A percentile compares a stretch with the other conserved stretches of the same genome.
Conservation (phyloP, 2,888 invertebrate genomes). For the Acrobasis consociella region DNA sequence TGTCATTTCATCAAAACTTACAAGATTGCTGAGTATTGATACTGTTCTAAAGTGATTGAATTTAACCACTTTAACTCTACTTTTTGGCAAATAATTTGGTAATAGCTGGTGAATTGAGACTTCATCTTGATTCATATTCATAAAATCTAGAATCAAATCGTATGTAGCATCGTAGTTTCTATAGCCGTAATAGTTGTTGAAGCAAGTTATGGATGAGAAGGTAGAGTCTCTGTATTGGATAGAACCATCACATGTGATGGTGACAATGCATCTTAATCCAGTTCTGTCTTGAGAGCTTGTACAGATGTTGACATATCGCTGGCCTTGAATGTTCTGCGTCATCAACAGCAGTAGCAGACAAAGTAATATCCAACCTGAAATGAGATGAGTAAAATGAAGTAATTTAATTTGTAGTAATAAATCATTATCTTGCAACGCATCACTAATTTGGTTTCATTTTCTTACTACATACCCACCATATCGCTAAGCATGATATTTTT, state of each 20-base stretch:
- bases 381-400: no score
- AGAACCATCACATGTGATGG: background rate
- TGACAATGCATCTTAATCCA: background rate
- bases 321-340: background rate
- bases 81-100: background rate
- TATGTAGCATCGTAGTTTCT: background rate
- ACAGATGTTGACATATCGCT: background rate
- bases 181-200: conserved; percentile 3
- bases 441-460: no score
- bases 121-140: background rate
- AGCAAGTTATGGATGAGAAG: background rate
- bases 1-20: background rate
- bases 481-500: no score
- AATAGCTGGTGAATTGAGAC: background rate
- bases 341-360: background rate
- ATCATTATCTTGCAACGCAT: no score
- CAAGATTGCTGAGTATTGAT: background rate
- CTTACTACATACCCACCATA: no score
- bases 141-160: background rate
- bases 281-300: background rate
- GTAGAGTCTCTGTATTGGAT: background rate
- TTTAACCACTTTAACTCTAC: background rate
- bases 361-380: background rate
- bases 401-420: no score
- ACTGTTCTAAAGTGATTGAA: conserved; percentile 2